Evolutionary conservation across 2,797 vertebrate genomes (phyloP), one percentile per base, ranked within the genome.

Genomic region (Muraenolepis orangiensis): DNA sequence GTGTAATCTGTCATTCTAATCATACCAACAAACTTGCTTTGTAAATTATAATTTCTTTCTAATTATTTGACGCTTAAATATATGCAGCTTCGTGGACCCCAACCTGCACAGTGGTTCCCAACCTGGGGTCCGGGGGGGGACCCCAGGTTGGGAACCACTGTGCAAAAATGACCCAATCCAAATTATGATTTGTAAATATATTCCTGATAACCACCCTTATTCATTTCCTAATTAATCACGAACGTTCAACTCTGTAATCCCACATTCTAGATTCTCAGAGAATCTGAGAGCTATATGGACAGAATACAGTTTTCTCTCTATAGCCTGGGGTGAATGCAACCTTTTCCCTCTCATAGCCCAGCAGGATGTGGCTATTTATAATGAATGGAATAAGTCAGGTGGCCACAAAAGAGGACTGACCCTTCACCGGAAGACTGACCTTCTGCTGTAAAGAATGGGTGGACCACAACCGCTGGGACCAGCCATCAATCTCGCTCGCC

Each of bases 311-410:
- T n/a, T n/a, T n/a, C 51, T 57, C 51, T 57, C 8, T 10, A 57
- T 57, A 18, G 5, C 20, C 51, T 10, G 51, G 32, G 64, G 13
- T 3, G 26, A 29, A 66, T 13, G 28, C 31, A 61, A 26, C 32
- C 30, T n/a, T 70, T 72, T n/a, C n/a, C 74, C 78, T 64, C 57
- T 23, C 3, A 34, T 34, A 30, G 30, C 38, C 75, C 74, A 78
- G 82, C 75, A 76, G 84, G 85, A 85, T 75, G 73, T 78, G 82
- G 46, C 46, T 69, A 84, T 69, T 69, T 64, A 81, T 86, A 89
- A 90, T 89, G 81, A 92, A 91, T 89, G 81, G 87, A 86, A 83
- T n/a, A 90, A 78, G 89, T 90, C 89, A 89, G 64, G 74, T 32
- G 76, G 79, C 77, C 87, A 90, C 89, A 91, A 87, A 80, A 79